Conservation (phyloP, 2,797 vertebrate species). For the Champsocephalus gunnari region DNA sequence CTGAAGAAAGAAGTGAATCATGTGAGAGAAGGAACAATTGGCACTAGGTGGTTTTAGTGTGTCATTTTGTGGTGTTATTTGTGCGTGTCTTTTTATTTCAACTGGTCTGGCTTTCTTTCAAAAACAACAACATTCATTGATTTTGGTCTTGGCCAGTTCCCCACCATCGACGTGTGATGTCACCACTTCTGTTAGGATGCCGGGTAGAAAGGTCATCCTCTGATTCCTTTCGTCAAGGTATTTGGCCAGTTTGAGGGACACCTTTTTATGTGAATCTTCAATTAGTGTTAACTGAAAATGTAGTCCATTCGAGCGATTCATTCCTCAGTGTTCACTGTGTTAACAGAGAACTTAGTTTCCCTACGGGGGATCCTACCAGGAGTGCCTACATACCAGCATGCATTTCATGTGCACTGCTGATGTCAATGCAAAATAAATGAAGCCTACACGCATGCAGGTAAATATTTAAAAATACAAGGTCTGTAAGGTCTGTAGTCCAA, state of each 20-base stretch:
- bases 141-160: conserved; percentile 31
- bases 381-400: no score
- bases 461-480: no score
- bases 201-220: conserved; percentile 5
- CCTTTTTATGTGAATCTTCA: no score
- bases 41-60: conserved; percentile 39
- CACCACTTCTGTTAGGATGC: conserved; percentile 22
- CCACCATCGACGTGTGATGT: conserved; percentile 37
- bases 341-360: no score
- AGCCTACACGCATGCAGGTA: no score
- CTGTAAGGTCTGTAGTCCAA: no score
- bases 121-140: conserved; percentile 25
- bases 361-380: no score
- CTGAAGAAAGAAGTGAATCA: conserved; percentile 26
- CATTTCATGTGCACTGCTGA: no score
- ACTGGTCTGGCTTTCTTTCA: conserved; percentile 32
- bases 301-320: no score
- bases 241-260: background rate
- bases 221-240: background rate
- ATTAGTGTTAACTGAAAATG: no score
- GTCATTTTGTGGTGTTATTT: conserved; percentile 38
- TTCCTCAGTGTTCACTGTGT: no score
- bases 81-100: conserved; percentile 34
- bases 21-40: conserved; percentile 48
- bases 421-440: no score